Conservation (phyloP, 2,888 invertebrate species). For the Amaurobius ferox region DNA sequence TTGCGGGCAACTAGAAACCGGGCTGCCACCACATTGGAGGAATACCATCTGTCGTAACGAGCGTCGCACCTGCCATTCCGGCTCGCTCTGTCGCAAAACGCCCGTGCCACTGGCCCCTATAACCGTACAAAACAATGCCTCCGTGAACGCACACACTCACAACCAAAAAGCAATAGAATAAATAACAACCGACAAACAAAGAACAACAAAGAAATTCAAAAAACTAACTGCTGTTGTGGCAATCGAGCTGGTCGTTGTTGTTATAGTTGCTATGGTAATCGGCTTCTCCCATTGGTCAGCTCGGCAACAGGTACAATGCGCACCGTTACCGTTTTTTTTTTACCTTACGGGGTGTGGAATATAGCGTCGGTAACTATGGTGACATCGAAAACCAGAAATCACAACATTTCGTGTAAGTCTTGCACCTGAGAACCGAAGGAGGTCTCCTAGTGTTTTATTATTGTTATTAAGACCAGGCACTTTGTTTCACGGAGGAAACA, state of each 20-base stretch:
- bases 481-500: conserved; percentile 13
- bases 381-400: conserved; percentile 46
- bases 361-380: conserved; percentile 61
- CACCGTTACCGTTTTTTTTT: conserved; percentile 41
- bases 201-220: conserved; percentile 66
- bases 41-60: conserved; percentile 53
- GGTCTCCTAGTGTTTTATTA: neutral
- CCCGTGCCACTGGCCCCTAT: conserved; percentile 50
- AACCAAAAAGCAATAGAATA: conserved; percentile 42
- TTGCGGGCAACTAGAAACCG: conserved; percentile 24
- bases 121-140: conserved; percentile 53
- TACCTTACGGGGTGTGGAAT: conserved; percentile 35
- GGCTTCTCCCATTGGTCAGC: conserved; percentile 60
- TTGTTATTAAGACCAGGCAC: conserved; percentile 1
- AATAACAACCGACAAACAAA: conserved; percentile 69
- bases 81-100: conserved; percentile 38
- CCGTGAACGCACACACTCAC: neutral
- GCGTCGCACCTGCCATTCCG: conserved; percentile 47
- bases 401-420: conserved; percentile 55
- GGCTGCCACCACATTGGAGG: conserved; percentile 16
- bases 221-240: conserved; percentile 56
- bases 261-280: conserved; percentile 65
- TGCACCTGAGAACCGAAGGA: conserved; percentile 37
- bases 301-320: conserved; percentile 71
- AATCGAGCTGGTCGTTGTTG: conserved; percentile 58